A percentile compares a stretch with the other conserved stretches of the same genome.
Conservation (phyloP, 2,113 vertebrate species). For the Corythornis vintsioides region DNA sequence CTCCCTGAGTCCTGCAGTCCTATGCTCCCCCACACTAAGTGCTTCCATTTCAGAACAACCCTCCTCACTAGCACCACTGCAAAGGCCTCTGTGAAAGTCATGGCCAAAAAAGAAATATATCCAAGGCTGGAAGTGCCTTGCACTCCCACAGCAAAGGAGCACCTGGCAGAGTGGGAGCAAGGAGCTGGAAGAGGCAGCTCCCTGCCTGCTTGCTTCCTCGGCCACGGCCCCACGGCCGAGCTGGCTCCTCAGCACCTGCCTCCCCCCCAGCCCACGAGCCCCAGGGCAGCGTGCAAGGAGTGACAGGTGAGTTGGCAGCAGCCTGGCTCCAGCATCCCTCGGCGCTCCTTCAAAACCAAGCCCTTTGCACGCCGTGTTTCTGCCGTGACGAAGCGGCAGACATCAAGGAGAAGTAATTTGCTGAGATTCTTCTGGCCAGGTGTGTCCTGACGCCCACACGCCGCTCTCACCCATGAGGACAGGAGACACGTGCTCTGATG, state of each 20-base stretch:
- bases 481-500: slow-evolving; percentile 61
- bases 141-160: background rate
- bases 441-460: slow-evolving; percentile 12
- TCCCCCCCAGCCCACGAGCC: background rate
- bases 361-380: slow-evolving; percentile 41
- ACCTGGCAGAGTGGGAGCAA: background rate
- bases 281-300: background rate
- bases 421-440: slow-evolving; percentile 64
- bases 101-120: accelerated
- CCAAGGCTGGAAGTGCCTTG: background rate
- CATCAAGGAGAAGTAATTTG: slow-evolving; percentile 68
- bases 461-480: background rate
- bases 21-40: accelerated
- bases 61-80: background rate
- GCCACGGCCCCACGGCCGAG: accelerated
- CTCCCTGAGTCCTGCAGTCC: background rate
- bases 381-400: slow-evolving; percentile 38
- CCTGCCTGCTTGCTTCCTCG: background rate
- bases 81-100: background rate
- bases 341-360: slow-evolving; percentile 43
- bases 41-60: accelerated
- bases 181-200: background rate
- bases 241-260: slow-evolving; percentile 36
- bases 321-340: background rate
- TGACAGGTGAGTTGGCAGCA: slow-evolving; percentile 69